A percentile compares a stretch with the other conserved stretches of the same genome.
These are phyloP conservation scores for Cryptoleucopteryx plumbea DNA, from an alignment of 2,113 vertebrate genomes.

Conservation along the genomic window DNA sequence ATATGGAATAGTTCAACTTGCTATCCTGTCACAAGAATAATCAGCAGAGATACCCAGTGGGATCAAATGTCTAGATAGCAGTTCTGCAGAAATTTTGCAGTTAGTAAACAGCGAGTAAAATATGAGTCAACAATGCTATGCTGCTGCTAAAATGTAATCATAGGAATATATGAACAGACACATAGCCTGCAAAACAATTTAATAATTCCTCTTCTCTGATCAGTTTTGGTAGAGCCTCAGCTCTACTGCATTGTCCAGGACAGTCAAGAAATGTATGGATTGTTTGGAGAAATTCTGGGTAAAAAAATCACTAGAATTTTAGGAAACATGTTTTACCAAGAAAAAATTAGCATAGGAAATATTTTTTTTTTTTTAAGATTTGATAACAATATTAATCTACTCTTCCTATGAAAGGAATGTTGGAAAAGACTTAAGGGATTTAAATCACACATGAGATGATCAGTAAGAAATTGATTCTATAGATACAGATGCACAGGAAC, in stretches of 20 bases:
- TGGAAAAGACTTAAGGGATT: neutral
- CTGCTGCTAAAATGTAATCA: neutral
- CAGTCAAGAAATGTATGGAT: neutral
- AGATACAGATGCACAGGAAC: neutral
- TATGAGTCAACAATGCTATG: neutral
- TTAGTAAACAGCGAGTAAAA: neutral
- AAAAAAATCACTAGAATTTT: neutral
- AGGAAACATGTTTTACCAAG: neutral
- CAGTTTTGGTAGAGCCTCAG: neutral
- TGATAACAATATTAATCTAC: neutral
- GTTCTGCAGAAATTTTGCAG: neutral
- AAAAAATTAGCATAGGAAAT: neutral
- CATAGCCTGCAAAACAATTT: neutral
- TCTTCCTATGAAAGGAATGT: neutral
- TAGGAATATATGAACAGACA: neutral
- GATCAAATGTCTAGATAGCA: neutral
- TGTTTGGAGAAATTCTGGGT: neutral
- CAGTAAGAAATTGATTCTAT: neutral
- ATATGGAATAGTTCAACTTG: neutral
- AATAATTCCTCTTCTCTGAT: neutral
- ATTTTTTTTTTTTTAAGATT: neutral
- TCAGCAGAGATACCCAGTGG: neutral
- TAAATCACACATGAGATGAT: neutral
- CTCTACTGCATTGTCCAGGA: neutral
- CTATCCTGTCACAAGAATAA: neutral